These are phyloP conservation scores for Chelonus formosanus DNA, from an alignment of 2,888 invertebrate genomes.

Conservation along the genomic window DNA sequence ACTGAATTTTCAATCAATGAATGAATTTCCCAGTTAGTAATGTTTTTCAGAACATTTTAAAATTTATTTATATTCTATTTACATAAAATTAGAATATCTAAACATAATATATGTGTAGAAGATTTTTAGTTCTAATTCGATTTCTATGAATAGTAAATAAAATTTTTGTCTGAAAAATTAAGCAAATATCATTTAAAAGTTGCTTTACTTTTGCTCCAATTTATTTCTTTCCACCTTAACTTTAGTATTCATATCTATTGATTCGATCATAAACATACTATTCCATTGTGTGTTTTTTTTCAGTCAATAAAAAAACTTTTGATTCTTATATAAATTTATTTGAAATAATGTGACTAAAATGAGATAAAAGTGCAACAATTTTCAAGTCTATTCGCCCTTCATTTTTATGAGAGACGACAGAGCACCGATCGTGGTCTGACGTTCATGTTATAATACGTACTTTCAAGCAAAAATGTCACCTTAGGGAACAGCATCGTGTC, in stretches of 20 bases:
- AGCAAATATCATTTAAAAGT: too few species aligned
- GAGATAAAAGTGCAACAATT: neutral
- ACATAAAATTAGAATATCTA: too few species aligned
- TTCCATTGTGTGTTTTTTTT: neutral
- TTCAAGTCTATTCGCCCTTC: neutral
- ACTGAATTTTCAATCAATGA: too few species aligned
- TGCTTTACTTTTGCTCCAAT: too few species aligned
- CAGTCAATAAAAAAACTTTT: neutral
- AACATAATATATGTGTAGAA: too few species aligned
- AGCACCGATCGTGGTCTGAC: conserved; percentile 9
- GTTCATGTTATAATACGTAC: conserved; percentile 17
- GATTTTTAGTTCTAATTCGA: too few species aligned
- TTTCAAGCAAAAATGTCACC: conserved; percentile 43
- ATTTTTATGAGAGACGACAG: conserved; percentile 24
- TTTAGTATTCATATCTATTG: conserved; percentile 6
- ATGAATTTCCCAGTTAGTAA: too few species aligned
- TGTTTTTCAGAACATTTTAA: too few species aligned
- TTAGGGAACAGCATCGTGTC: conserved; percentile 38
- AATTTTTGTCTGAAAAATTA: too few species aligned
- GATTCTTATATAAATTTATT: neutral
- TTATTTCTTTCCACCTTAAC: neutral
- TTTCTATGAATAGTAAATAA: too few species aligned
- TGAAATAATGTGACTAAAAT: neutral
- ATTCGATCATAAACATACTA: neutral
- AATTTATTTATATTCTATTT: too few species aligned